Base-by-base conservation (phyloP, 1,140 invertebrate genomes). In the Oedothorax gibbosus region DNA sequence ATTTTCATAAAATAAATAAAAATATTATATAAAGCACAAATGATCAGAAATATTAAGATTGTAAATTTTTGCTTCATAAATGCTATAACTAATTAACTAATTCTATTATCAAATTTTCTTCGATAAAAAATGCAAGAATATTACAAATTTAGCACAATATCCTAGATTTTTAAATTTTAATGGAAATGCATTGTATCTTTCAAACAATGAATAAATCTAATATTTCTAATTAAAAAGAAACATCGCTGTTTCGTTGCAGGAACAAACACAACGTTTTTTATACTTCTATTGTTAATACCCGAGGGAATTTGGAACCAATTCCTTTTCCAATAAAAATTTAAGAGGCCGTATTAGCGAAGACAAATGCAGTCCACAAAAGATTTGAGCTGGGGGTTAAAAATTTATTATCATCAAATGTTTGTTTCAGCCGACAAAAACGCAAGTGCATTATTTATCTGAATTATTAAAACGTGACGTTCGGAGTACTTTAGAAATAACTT, bases 381-480 rank as follows among this genome's bases (percentile, higher is more conserved):
- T 75, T 75, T 75, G 72, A 75, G 72, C 35, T 75, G 53, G 49
- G 57, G 57, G 75, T 79, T 79, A 79, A 79, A 79, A 79, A 79
- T 79, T 79, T 79, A 79, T 79, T 35, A 56, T 51, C 50, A 66
- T 68, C 77, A 68, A 79, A 66, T 79, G 77, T 79, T 79, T 79
- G 51, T 56, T 68, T 79, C 68, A 35, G 21, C 20, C 77, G 15
- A 35, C 51, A 68, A 49, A 66, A 81, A 66, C 54, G 51, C n/a
- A 64, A 64, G 60, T 64, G 35, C 60, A 66, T 81, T 71, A 81
- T 81, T 81, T 81, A 69, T 69, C 66, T 81, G 78, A 81, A 81
- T 81, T 71, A 81, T 81, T 81, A 81, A 81, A 57, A 71, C 66
- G 66, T 69, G 65, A 71, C 50, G 66, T 57, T 68, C 64, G 18